These are phyloP conservation scores for Zygothrica quintamaculata DNA, from an alignment of 2,888 invertebrate genomes.

Conservation along the genomic window DNA sequence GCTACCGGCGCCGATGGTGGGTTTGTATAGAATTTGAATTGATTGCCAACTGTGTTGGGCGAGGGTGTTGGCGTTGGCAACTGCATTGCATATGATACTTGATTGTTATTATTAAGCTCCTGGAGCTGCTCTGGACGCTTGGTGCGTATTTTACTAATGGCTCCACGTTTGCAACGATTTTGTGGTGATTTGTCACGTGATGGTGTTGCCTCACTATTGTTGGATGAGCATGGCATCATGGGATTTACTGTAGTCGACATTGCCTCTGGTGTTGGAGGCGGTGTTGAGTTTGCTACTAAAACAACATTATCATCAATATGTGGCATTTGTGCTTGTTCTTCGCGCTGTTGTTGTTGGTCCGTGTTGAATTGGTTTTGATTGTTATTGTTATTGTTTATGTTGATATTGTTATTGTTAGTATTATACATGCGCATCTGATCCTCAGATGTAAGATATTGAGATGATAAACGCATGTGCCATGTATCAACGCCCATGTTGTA, in stretches of 20 bases:
- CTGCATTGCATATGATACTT: slow-evolving; percentile 54
- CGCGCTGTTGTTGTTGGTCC: slow-evolving; percentile 41
- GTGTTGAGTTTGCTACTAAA: slow-evolving; percentile 21
- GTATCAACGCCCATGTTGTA: slow-evolving; percentile 88
- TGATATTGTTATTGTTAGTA: slow-evolving; percentile 3
- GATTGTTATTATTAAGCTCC: slow-evolving; percentile 32
- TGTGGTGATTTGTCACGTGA: background rate
- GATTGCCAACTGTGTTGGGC: slow-evolving; percentile 46
- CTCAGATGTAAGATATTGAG: slow-evolving; percentile 5
- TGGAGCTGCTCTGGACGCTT: slow-evolving; percentile 55
- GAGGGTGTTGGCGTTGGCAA: slow-evolving; percentile 64
- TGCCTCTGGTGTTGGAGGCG: slow-evolving; percentile 40
- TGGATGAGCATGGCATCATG: background rate
- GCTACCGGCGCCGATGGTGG: slow-evolving; percentile 2
- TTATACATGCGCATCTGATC: slow-evolving; percentile 20
- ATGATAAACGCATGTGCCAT: slow-evolving; percentile 39
- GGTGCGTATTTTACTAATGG: slow-evolving; percentile 19
- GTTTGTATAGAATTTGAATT: slow-evolving; percentile 53
- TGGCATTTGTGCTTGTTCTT: slow-evolving; percentile 21
- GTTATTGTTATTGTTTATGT: background rate
- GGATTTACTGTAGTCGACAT: background rate
- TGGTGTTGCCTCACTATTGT: background rate
- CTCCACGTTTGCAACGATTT: slow-evolving; percentile 2
- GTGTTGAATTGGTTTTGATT: slow-evolving; percentile 33
- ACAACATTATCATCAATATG: slow-evolving; percentile 7